Conservation (phyloP, 2,888 invertebrate species). For the Drosophila villosipedis region DNA sequence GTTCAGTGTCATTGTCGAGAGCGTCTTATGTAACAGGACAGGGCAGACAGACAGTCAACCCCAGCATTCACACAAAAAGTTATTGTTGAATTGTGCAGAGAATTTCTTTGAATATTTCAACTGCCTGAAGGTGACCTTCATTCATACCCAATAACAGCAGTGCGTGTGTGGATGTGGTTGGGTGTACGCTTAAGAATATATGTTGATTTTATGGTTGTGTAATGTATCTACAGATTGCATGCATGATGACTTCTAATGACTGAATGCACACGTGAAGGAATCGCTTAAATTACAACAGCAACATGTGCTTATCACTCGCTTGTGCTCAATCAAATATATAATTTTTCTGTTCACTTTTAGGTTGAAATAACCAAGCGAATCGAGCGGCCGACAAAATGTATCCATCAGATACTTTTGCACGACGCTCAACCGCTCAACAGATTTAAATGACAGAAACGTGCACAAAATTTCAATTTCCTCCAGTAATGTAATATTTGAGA, state of each 20-base stretch:
- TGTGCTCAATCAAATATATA: conserved; percentile 59
- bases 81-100: conserved; percentile 50
- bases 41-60: conserved; percentile 26
- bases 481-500: conserved; percentile 68
- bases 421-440: conserved; percentile 65
- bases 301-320: conserved; percentile 17
- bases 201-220: conserved; percentile 16
- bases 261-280: conserved; percentile 32
- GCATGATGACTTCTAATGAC: conserved; percentile 38
- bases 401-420: conserved; percentile 65
- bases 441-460: conserved; percentile 81
- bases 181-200: conserved; percentile 3
- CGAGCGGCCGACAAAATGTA: conserved; percentile 40
- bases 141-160: not conserved
- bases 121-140: conserved; percentile 53
- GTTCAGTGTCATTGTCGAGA: conserved; percentile 61
- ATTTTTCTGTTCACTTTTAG: conserved; percentile 27
- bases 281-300: conserved; percentile 19
- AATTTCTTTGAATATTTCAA: conserved; percentile 36
- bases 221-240: conserved; percentile 26
- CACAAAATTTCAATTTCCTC: conserved; percentile 72
- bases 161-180: not conserved
- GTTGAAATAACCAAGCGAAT: conserved; percentile 20
- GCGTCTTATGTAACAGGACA: conserved; percentile 43
- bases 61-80: conserved; percentile 29